A percentile compares a stretch with the other conserved stretches of the same genome.
phyloP scores from a whole-genome alignment of 64 coral and sea anemone genomes.

The Pachyseris speciosa region DNA sequence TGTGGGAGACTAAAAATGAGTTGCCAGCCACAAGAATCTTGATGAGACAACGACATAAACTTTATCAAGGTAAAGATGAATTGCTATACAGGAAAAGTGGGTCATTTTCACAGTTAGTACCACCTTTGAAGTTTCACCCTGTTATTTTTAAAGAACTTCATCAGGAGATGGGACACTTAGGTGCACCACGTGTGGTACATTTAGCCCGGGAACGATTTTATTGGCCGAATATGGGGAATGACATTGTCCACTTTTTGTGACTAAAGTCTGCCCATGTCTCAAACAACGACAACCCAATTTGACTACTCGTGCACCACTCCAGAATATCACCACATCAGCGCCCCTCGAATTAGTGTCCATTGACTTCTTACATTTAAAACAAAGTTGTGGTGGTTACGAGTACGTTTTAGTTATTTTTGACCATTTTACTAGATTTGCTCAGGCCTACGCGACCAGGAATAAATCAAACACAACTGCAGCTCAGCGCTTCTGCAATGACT shows the following conservation, averaged over 20 bases:
- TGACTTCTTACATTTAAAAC: slow-evolving; percentile 37
- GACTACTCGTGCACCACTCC: slow-evolving; percentile 16
- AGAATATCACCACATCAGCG: slow-evolving; percentile 8
- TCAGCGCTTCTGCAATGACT: slow-evolving; percentile 17
- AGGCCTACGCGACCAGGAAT: slow-evolving; percentile 40
- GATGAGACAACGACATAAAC: neutral
- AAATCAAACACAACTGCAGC: slow-evolving; percentile 21
- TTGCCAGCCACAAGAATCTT: neutral
- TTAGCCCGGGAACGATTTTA: slow-evolving; percentile 38
- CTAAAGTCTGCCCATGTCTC: slow-evolving; percentile 33
- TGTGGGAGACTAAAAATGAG: neutral
- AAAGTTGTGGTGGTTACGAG: slow-evolving; percentile 41
- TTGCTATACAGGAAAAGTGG: neutral
- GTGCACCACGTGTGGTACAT: slow-evolving; percentile 26
- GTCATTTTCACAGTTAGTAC: neutral
- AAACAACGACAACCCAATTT: slow-evolving; percentile 35
- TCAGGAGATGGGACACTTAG: slow-evolving; percentile 56
- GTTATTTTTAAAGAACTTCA: slow-evolving; percentile 44
- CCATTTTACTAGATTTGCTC: slow-evolving; percentile 48
- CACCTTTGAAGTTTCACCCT: neutral
- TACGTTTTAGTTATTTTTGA: slow-evolving; percentile 2
- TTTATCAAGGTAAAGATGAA: slow-evolving; percentile 5
- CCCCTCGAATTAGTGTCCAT: slow-evolving; percentile 38
- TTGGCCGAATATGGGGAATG: slow-evolving; percentile 38
- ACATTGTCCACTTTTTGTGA: slow-evolving; percentile 36